Base-by-base conservation (phyloP, 2,797 vertebrate species). In the Clangula hyemalis region DNA sequence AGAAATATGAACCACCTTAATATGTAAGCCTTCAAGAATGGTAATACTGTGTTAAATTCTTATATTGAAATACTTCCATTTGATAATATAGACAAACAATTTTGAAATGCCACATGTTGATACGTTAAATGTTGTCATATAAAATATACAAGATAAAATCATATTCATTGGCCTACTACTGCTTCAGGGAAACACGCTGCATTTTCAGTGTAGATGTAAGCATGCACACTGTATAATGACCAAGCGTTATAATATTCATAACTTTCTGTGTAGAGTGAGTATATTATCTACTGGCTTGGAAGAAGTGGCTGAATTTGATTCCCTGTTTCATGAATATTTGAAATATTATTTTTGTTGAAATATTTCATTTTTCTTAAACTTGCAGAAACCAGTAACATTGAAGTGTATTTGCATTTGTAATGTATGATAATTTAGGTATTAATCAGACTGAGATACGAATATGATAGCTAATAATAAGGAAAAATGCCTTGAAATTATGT, bases 21-120 rank as follows among this genome's bases (percentile, higher is more conserved):
- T 78, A 65, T 38, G 11, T 65, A 70, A 88, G 72, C 4, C 43
- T 0, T 0, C 28, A 66, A 20, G 11, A 49, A 54, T 0, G 6
- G 5, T 61, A 15, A 34, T 73, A 39, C 3, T 5, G 1, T 62
- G 47, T 79, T 84, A 61, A 83, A 49, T 85, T 66, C 14, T 64
- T 85, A 10, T 27, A 38, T 5, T 72, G 49, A 77, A 88, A 43
- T 81, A 38, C 60, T 91, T 88, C 80, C 1, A 18, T 71, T 91
- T 81, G 3, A 41, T 90, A 34, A n/a, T n/a, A 10, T 66, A 51
- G 13, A 51, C 49, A 51, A 25, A 51, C 13, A 7, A 51, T 51
- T 25, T 25, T 51, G 49, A 51, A 51, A 51, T 8, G 49, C 24
- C 24, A 14, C 49, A 25, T 51, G 4, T 51, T 51, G 49, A 25